phyloP scores from a whole-genome alignment of 2,888 invertebrate genomes.

The Cryptocephalus moraei region DNA sequence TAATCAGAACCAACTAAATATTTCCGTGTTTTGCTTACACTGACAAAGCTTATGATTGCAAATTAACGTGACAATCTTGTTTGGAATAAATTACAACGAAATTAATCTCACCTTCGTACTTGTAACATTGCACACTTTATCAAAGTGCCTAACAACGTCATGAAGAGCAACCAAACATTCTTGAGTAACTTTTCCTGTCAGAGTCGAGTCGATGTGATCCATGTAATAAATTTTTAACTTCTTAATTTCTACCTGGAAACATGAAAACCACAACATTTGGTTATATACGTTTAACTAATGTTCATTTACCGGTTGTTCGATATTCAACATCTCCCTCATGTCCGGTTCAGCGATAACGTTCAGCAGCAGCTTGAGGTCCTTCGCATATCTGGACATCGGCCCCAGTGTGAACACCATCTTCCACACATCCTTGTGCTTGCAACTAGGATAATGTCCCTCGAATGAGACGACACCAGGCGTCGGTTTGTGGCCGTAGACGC shows the following conservation, averaged over 20 bases:
- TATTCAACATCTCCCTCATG: slow-evolving; percentile 34
- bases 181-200: slow-evolving; percentile 14
- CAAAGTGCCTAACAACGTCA: slow-evolving; percentile 18
- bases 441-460: slow-evolving; percentile 59
- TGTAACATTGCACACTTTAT: slow-evolving; percentile 13
- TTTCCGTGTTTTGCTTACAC: too few species aligned
- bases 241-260: slow-evolving; percentile 46
- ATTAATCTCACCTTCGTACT: slow-evolving; percentile 15
- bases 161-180: slow-evolving; percentile 14
- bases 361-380: slow-evolving; percentile 67
- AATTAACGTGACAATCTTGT: too few species aligned
- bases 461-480: slow-evolving; percentile 51
- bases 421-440: slow-evolving; percentile 50
- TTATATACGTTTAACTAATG: background rate
- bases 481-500: slow-evolving; percentile 89
- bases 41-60: too few species aligned
- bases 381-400: slow-evolving; percentile 79
- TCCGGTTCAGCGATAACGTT: slow-evolving; percentile 54
- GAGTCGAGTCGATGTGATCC: slow-evolving; percentile 43
- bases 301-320: slow-evolving; percentile 41
- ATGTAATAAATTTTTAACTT: slow-evolving; percentile 70
- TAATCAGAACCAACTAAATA: too few species aligned
- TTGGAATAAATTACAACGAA: too few species aligned
- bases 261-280: background rate
- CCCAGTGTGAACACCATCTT: slow-evolving; percentile 68